These are phyloP conservation scores for Dicroscelio sp. DNA, from an alignment of 2,888 invertebrate genomes.

Conservation along the genomic window DNA sequence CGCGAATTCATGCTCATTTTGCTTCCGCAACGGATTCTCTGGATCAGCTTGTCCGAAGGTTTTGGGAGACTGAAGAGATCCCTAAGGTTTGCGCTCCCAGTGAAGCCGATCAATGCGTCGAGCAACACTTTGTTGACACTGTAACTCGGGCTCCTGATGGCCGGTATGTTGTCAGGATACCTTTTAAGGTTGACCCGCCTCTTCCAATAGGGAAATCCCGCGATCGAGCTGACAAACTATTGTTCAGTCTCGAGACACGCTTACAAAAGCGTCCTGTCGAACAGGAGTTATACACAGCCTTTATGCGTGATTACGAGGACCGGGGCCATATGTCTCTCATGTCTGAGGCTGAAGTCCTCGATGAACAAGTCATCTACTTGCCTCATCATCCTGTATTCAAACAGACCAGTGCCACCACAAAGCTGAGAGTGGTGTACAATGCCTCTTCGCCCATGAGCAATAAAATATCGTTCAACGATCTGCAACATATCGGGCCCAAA, in stretches of 20 bases:
- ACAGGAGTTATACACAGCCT: not conserved
- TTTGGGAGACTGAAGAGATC: not conserved
- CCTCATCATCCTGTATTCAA: not conserved
- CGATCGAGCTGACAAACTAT: not conserved
- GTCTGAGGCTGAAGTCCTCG: too few relatives aligned
- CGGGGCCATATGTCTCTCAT: not conserved
- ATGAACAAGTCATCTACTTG: not conserved
- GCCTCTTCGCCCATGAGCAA: not conserved
- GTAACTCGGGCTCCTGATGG: not conserved
- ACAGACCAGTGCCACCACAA: not conserved
- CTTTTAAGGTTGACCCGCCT: not conserved
- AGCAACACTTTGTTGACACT: not conserved
- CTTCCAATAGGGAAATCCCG: not conserved
- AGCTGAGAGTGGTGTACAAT: not conserved
- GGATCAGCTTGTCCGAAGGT: not conserved
- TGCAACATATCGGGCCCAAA: not conserved
- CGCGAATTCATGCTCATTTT: not conserved
- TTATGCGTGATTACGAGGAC: not conserved
- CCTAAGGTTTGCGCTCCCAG: not conserved
- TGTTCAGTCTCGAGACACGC: not conserved
- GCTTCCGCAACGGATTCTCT: not conserved
- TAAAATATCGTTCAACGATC: not conserved
- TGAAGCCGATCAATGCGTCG: not conserved
- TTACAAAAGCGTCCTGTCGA: not conserved
- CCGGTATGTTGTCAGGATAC: constrained; percentile 6